Conservation (phyloP, 2,797 vertebrate genomes). For the Acomys russatus region DNA sequence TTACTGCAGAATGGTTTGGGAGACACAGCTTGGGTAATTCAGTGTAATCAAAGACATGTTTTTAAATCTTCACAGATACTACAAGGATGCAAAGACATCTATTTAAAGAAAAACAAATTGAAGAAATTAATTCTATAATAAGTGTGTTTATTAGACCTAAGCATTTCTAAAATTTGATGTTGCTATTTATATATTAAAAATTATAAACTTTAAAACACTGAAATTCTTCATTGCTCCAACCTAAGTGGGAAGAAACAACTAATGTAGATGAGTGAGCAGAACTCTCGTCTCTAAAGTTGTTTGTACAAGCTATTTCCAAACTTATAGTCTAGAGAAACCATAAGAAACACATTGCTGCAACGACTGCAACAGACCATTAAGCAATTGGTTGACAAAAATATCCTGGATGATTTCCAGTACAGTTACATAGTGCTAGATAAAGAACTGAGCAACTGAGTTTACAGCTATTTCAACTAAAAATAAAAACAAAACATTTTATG, state of each 20-base stretch:
- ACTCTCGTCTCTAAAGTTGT: neutral
- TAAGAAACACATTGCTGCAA: neutral
- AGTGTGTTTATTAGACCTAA: constrained; percentile 14
- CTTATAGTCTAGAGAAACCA: neutral
- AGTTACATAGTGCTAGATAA: neutral
- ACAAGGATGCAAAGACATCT: neutral
- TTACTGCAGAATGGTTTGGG: neutral
- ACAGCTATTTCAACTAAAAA: constrained; percentile 61
- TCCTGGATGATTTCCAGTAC: constrained; percentile 32
- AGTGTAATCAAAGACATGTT: neutral
- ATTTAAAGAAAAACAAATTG: neutral
- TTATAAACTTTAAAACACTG: constrained; percentile 30
- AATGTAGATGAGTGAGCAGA: neutral
- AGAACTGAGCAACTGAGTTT: constrained; percentile 59
- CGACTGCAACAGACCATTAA: constrained; percentile 19
- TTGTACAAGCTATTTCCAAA: constrained; percentile 38
- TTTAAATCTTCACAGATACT: neutral
- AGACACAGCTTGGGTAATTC: neutral
- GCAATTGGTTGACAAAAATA: neutral
- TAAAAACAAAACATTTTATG: constrained; percentile 74
- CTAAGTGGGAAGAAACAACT: neutral
- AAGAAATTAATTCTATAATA: constrained; percentile 30
- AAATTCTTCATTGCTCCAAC: neutral
- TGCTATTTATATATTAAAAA: constrained; percentile 33
- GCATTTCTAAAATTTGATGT: constrained; percentile 32